Conservation (phyloP, 2,797 vertebrate species). For the Acipenser transmontanus region DNA sequence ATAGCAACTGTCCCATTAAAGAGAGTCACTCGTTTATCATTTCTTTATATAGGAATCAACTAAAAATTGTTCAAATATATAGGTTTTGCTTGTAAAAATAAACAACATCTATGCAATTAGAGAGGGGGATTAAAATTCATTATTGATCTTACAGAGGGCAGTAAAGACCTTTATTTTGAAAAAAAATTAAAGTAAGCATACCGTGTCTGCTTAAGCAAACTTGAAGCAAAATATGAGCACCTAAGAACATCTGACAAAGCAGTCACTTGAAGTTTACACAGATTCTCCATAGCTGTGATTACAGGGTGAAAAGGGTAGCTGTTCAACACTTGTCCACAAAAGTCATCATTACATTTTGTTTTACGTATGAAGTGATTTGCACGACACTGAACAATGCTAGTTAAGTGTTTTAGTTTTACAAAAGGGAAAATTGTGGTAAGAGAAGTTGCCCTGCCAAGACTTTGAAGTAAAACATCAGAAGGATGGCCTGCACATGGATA, state of each 20-base stretch:
- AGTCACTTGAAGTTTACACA: background rate
- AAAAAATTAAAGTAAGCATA: background rate
- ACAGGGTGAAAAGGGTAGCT: too few relatives aligned
- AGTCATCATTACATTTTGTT: too few relatives aligned
- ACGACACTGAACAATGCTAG: too few relatives aligned
- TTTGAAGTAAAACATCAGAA: too few relatives aligned
- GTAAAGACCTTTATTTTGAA: background rate
- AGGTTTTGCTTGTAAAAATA: conserved; percentile 52
- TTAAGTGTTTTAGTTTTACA: too few relatives aligned
- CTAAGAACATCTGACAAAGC: background rate
- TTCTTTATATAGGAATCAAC: conserved; percentile 52
- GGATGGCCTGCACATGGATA: too few relatives aligned
- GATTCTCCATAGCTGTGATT: background rate
- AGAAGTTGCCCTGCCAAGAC: too few relatives aligned
- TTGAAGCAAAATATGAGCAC: background rate
- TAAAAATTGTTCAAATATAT: conserved; percentile 58
- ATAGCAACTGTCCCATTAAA: conserved; percentile 67
- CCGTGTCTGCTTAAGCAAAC: background rate
- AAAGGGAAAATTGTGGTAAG: too few relatives aligned
- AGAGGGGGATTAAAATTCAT: background rate
- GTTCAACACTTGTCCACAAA: too few relatives aligned
- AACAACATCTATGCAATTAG: conserved; percentile 19
- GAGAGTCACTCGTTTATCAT: conserved; percentile 67
- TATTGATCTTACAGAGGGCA: background rate
- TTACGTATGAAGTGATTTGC: too few relatives aligned